These are phyloP conservation scores for Laspeyria flexula DNA, from an alignment of 2,888 invertebrate genomes.

Conservation along the genomic window DNA sequence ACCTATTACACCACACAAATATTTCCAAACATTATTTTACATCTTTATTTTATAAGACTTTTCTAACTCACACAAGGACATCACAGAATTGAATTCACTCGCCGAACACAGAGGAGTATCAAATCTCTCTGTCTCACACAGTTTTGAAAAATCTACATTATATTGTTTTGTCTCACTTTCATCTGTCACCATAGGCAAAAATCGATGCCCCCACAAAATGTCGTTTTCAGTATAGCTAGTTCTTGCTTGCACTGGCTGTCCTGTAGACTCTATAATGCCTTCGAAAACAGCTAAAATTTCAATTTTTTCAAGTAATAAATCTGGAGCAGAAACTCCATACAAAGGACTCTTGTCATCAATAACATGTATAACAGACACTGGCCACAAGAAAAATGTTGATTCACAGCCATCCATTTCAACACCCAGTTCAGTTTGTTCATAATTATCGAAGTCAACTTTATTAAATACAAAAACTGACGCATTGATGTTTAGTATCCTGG, in stretches of 20 bases:
- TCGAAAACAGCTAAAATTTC: conserved; percentile 95
- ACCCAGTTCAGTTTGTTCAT: conserved; percentile 93
- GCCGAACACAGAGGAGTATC: conserved; percentile 95
- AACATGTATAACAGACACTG: conserved; percentile 95
- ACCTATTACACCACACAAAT: too few species aligned
- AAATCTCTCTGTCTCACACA: conserved; percentile 93
- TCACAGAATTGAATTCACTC: conserved; percentile 82
- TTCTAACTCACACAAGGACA: conserved; percentile 35
- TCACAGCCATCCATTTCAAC: conserved; percentile 94
- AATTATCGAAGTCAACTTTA: conserved; percentile 92
- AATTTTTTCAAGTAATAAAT: conserved; percentile 93
- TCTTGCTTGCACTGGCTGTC: conserved; percentile 92
- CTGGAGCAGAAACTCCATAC: conserved; percentile 94
- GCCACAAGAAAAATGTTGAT: conserved; percentile 98
- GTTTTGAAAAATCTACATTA: conserved; percentile 95
- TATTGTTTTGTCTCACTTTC: conserved; percentile 90
- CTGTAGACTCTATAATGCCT: conserved; percentile 96
- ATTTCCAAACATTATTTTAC: too few species aligned
- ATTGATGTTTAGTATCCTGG: conserved; percentile 97
- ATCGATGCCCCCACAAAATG: conserved; percentile 95
- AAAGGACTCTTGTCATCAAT: conserved; percentile 95
- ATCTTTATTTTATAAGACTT: too few species aligned
- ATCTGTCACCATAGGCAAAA: conserved; percentile 91
- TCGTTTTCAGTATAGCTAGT: conserved; percentile 93
- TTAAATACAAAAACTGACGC: conserved; percentile 94